These are phyloP conservation scores for Myotis daubentonii DNA, from an alignment of 2,797 vertebrate species.

Conservation along the genomic window DNA sequence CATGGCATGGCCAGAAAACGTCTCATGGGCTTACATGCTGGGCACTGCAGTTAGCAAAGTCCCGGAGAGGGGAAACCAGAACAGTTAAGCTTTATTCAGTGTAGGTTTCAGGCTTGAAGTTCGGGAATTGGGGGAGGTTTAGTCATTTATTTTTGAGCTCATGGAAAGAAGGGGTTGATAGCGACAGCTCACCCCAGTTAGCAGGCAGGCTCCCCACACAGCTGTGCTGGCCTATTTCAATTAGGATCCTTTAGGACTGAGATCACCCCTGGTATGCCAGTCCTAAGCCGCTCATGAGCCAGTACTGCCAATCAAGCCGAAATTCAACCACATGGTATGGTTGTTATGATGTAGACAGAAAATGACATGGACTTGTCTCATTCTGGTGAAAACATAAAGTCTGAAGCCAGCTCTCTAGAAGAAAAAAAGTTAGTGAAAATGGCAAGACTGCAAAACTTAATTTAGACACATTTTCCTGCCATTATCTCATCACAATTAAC, in stretches of 20 bases:
- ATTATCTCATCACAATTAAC: slow-evolving; percentile 48
- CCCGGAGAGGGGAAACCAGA: background rate
- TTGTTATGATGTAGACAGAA: slow-evolving; percentile 76
- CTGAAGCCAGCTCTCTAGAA: slow-evolving; percentile 46
- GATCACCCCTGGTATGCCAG: slow-evolving; percentile 78
- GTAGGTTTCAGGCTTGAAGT: slow-evolving; percentile 66
- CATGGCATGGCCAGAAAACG: background rate
- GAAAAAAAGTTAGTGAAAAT: slow-evolving; percentile 57
- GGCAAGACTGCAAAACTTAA: slow-evolving; percentile 37
- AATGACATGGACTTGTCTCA: slow-evolving; percentile 68
- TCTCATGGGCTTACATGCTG: background rate
- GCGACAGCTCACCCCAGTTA: slow-evolving; percentile 70
- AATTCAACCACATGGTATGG: slow-evolving; percentile 64
- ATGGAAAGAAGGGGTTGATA: slow-evolving; percentile 77
- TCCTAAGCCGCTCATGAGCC: slow-evolving; percentile 66
- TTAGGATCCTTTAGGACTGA: slow-evolving; percentile 76
- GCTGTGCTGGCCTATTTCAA: slow-evolving; percentile 77
- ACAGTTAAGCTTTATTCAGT: slow-evolving; percentile 63
- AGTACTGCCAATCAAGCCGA: slow-evolving; percentile 77
- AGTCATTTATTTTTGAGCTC: slow-evolving; percentile 78
- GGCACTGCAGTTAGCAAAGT: slow-evolving; percentile 4
- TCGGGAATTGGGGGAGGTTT: slow-evolving; percentile 67
- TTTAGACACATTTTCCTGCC: slow-evolving; percentile 53
- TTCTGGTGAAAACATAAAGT: slow-evolving; percentile 63
- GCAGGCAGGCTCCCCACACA: slow-evolving; percentile 68